A percentile compares a stretch with the other conserved stretches of the same genome.
These are phyloP conservation scores for Drosophila sp. DNA, from an alignment of 1,140 invertebrate species.

Conservation along the genomic window DNA sequence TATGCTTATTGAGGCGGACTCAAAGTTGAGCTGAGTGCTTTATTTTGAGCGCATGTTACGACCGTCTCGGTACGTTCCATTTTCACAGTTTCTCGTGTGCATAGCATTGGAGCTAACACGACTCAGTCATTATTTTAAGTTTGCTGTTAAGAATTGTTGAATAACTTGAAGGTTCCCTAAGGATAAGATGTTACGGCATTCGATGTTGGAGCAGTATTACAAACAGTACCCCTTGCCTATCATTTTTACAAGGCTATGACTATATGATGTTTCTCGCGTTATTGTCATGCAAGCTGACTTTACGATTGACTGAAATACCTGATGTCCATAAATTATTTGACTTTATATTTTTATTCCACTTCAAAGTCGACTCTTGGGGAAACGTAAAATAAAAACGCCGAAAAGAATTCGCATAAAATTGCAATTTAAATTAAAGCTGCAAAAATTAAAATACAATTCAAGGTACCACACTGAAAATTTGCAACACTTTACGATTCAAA, in stretches of 20 bases:
- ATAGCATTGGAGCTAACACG: slow-evolving; percentile 40
- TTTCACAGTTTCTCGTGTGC: slow-evolving; percentile 22
- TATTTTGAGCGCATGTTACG: neutral
- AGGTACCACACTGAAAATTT: too few species aligned
- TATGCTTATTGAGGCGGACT: slow-evolving; percentile 11
- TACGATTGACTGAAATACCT: too few species aligned
- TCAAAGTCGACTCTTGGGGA: too few species aligned
- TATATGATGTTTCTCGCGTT: neutral
- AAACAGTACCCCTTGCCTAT: neutral
- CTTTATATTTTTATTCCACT: too few species aligned
- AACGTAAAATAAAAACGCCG: too few species aligned
- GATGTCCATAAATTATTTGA: too few species aligned
- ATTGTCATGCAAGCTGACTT: too few species aligned
- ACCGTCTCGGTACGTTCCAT: slow-evolving; percentile 22
- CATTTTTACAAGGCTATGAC: neutral
- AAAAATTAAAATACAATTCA: too few species aligned
- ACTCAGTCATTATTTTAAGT: slow-evolving; percentile 17
- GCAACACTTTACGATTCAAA: neutral
- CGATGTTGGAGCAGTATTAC: neutral
- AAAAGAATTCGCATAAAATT: too few species aligned
- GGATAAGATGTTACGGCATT: neutral
- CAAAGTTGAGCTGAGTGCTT: slow-evolving; percentile 40
- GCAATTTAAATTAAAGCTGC: too few species aligned
- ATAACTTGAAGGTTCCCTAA: slow-evolving; percentile 42
- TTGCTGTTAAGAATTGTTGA: slow-evolving; percentile 48